These are phyloP conservation scores for Lingula anatina DNA, from an alignment of 2,888 invertebrate genomes.

Conservation along the genomic window DNA sequence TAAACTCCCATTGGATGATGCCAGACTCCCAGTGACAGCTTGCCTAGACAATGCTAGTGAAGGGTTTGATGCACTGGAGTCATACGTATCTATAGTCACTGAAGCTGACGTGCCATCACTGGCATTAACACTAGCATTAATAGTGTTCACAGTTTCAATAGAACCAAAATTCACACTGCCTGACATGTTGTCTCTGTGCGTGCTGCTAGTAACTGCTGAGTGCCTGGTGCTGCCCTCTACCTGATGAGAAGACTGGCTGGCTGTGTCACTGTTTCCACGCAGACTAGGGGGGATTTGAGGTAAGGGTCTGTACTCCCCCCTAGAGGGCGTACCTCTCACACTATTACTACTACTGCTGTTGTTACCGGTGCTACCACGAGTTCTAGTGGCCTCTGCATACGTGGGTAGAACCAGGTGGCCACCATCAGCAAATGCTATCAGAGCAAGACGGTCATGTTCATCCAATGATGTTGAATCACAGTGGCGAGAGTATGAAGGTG, in stretches of 20 bases:
- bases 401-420: slow-evolving; percentile 54
- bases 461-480: slow-evolving; percentile 45
- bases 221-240: slow-evolving; percentile 17
- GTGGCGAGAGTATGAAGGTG: slow-evolving; percentile 40
- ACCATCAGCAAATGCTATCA: slow-evolving; percentile 58
- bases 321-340: slow-evolving; percentile 1
- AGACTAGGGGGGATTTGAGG: slow-evolving; percentile 35
- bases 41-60: slow-evolving; percentile 40
- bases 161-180: slow-evolving; percentile 54
- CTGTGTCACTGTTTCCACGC: slow-evolving; percentile 10
- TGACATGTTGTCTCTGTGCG: slow-evolving; percentile 35
- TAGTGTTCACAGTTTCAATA: slow-evolving; percentile 58
- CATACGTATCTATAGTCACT: slow-evolving; percentile 58
- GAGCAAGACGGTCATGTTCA: slow-evolving; percentile 55
- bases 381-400: slow-evolving; percentile 56
- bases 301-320: slow-evolving; percentile 31
- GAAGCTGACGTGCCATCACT: slow-evolving; percentile 55
- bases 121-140: too few relatives aligned
- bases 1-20: slow-evolving; percentile 50
- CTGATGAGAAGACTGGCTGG: not conserved
- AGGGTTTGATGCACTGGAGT: slow-evolving; percentile 51
- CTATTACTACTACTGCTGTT: not conserved
- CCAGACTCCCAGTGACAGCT: slow-evolving; percentile 58
- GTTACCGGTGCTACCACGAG: not conserved
- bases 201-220: slow-evolving; percentile 42